Conservation (phyloP, 2,888 invertebrate genomes). For the Platycheirus rosarum region DNA sequence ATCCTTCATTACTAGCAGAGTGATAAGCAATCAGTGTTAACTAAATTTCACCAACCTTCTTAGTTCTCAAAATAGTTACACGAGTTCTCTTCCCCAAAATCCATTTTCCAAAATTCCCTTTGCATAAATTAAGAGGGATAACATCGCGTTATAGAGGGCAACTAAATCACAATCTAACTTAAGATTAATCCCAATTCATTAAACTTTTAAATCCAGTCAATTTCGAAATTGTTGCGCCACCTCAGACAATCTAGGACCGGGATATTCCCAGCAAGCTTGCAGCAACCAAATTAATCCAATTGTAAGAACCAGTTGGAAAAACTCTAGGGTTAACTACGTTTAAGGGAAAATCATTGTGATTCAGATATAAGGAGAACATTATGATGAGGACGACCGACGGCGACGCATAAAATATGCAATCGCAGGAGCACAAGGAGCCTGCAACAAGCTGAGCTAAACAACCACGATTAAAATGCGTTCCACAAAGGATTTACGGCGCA, state of each 20-base stretch:
- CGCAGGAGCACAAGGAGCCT: constrained; percentile 3
- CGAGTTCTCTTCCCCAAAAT: no score
- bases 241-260: neutral
- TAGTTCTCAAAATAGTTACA: no score
- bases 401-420: constrained; percentile 33
- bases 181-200: constrained; percentile 72
- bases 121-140: constrained; percentile 54
- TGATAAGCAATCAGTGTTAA: constrained; percentile 54
- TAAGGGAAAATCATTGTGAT: constrained; percentile 57
- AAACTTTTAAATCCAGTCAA: constrained; percentile 57
- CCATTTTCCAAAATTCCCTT: constrained; percentile 20
- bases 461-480: constrained; percentile 46
- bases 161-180: constrained; percentile 61
- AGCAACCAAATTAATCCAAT: constrained; percentile 48
- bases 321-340: constrained; percentile 1
- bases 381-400: constrained; percentile 13
- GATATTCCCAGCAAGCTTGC: neutral
- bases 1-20: constrained; percentile 48
- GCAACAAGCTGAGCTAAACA: constrained; percentile 46
- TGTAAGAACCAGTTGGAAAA: constrained; percentile 27
- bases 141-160: constrained; percentile 50
- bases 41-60: no score
- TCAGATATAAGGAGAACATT: constrained; percentile 4
- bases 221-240: constrained; percentile 44
- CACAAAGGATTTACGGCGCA: constrained; percentile 53